Evolutionary conservation across 2,113 vertebrate species (phyloP).

Genomic region (Bubo bubo): DNA sequence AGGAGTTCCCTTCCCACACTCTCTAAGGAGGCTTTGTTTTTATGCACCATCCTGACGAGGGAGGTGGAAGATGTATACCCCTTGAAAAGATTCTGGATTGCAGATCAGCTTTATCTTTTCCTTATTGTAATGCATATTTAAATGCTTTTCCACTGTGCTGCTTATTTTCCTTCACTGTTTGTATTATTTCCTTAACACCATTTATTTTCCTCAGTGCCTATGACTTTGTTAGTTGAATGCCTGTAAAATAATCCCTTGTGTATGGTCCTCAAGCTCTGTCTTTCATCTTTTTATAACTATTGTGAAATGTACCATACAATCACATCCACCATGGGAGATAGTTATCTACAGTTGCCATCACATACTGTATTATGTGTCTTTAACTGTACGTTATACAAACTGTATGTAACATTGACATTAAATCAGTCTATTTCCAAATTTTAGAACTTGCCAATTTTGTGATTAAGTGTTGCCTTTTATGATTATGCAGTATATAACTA

Average conservation of each 20-base stretch:
- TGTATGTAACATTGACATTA: background rate
- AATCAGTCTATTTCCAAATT: background rate
- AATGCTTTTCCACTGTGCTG: background rate
- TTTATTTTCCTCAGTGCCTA: background rate
- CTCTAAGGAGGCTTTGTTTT: background rate
- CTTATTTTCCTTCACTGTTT: background rate
- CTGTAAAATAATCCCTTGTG: background rate
- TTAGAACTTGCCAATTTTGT: background rate
- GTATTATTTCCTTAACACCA: background rate
- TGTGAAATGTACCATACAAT: background rate
- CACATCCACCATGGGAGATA: background rate
- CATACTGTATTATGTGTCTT: background rate
- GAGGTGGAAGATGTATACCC: background rate
- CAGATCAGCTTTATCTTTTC: background rate
- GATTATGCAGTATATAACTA: background rate
- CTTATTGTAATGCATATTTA: background rate
- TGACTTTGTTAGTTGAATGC: background rate
- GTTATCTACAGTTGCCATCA: background rate
- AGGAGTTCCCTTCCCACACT: background rate
- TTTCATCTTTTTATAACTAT: slow-evolving; percentile 3
- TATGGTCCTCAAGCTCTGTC: background rate
- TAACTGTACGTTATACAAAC: background rate
- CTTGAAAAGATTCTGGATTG: background rate
- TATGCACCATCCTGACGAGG: background rate
- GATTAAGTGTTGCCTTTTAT: slow-evolving; percentile 18